Evolutionary conservation across 2,113 vertebrate species (phyloP).

Genomic region (Eurypyga helias): DNA sequence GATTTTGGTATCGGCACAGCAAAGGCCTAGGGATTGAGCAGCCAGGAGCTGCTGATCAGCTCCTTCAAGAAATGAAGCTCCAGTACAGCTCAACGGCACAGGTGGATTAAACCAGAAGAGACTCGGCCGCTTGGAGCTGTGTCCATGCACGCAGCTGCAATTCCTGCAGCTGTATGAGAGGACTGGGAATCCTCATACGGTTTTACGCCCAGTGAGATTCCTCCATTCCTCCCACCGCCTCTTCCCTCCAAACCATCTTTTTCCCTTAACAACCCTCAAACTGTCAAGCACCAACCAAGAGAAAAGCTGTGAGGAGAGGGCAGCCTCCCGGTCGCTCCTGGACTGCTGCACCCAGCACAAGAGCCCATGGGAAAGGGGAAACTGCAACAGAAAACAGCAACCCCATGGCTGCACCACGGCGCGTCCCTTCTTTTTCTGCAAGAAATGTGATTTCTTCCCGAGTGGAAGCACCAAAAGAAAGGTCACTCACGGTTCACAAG

Average conservation of each 20-base stretch:
- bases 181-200: not conserved
- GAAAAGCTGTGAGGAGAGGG: not conserved
- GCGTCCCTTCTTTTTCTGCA: not conserved
- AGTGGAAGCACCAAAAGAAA: not conserved
- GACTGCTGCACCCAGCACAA: not conserved
- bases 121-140: not conserved
- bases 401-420: fast-evolving
- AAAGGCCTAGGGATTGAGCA: not conserved
- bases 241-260: not conserved
- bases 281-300: not conserved
- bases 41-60: not conserved
- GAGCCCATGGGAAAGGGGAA: not conserved
- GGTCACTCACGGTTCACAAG: not conserved
- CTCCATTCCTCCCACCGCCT: not conserved
- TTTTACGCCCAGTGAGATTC: not conserved
- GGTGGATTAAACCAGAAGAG: not conserved
- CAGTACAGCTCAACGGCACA: fast-evolving
- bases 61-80: not conserved
- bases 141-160: not conserved
- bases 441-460: not conserved
- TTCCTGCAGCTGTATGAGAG: not conserved
- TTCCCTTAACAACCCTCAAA: not conserved
- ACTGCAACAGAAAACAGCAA: not conserved
- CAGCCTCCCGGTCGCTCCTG: fast-evolving
- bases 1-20: not conserved